These are phyloP conservation scores for Carassius gibelio DNA, from an alignment of 2,113 vertebrate genomes.

Conservation along the genomic window DNA sequence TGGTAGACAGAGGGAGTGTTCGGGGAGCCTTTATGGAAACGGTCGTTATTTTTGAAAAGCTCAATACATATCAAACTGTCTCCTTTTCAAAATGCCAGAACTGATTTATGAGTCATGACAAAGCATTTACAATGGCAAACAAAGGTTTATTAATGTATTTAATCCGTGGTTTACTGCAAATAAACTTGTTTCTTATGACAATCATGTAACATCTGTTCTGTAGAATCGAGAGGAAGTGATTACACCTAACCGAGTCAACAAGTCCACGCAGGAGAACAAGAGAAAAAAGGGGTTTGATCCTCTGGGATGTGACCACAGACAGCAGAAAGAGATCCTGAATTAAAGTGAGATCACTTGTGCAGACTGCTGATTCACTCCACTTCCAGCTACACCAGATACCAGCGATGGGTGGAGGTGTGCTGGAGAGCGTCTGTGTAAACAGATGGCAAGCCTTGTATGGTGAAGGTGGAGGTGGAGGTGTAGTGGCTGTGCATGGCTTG, in stretches of 20 bases:
- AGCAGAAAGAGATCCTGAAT: background rate
- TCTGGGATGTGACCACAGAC: constrained; percentile 8
- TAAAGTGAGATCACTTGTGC: background rate
- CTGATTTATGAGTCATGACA: background rate
- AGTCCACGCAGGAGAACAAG: constrained; percentile 10
- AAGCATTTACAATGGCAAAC: background rate
- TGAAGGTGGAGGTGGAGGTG: background rate
- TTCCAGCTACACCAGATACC: background rate
- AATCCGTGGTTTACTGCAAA: background rate
- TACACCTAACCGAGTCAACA: background rate
- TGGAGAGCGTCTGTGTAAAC: background rate
- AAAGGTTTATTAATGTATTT: background rate
- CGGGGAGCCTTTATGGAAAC: background rate
- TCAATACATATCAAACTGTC: background rate
- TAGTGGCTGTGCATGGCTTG: background rate
- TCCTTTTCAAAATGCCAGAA: background rate
- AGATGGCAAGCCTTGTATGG: background rate
- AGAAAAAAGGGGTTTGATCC: background rate
- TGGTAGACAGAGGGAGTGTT: background rate
- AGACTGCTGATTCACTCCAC: constrained; percentile 26
- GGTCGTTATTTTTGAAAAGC: background rate
- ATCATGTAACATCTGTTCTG: background rate
- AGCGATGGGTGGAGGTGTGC: background rate
- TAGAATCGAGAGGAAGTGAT: background rate
- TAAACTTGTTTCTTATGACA: background rate